These are phyloP conservation scores for Cordilura impudica DNA, from an alignment of 2,888 invertebrate species.

Conservation along the genomic window DNA sequence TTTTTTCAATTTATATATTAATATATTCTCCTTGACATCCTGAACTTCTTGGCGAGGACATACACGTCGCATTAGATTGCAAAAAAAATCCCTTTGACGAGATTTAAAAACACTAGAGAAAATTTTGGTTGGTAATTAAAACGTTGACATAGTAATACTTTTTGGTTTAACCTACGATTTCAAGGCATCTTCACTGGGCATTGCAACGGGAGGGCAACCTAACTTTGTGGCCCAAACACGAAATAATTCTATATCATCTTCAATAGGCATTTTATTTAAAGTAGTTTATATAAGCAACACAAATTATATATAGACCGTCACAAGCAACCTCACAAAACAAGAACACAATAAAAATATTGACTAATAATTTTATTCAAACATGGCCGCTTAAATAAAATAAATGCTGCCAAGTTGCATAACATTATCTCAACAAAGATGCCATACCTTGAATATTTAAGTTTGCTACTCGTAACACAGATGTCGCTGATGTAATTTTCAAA, in stretches of 20 bases:
- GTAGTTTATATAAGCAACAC: too few relatives aligned
- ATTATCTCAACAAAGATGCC: neutral
- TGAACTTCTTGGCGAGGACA: slow-evolving; percentile 72
- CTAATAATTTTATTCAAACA: slow-evolving; percentile 4
- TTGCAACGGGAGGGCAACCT: slow-evolving; percentile 69
- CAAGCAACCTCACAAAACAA: too few relatives aligned
- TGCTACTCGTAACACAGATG: too few relatives aligned
- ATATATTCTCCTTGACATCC: slow-evolving; percentile 72
- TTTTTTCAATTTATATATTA: slow-evolving; percentile 72
- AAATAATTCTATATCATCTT: slow-evolving; percentile 70
- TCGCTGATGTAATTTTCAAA: too few relatives aligned
- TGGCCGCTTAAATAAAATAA: slow-evolving; percentile 11
- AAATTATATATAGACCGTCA: too few relatives aligned
- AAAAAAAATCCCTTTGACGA: slow-evolving; percentile 71
- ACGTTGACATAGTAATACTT: neutral
- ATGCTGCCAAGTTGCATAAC: slow-evolving; percentile 17
- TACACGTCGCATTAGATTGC: slow-evolving; percentile 71
- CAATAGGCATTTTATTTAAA: slow-evolving; percentile 56
- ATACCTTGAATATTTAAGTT: too few relatives aligned
- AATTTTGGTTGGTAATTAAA: neutral
- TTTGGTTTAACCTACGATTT: slow-evolving; percentile 71
- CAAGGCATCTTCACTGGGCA: slow-evolving; percentile 74
- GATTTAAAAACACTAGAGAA: slow-evolving; percentile 74
- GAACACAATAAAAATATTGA: neutral
- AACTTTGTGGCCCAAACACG: slow-evolving; percentile 73